phyloP scores from a whole-genome alignment of 2,888 invertebrate species.

The Leucozona laternaria region DNA sequence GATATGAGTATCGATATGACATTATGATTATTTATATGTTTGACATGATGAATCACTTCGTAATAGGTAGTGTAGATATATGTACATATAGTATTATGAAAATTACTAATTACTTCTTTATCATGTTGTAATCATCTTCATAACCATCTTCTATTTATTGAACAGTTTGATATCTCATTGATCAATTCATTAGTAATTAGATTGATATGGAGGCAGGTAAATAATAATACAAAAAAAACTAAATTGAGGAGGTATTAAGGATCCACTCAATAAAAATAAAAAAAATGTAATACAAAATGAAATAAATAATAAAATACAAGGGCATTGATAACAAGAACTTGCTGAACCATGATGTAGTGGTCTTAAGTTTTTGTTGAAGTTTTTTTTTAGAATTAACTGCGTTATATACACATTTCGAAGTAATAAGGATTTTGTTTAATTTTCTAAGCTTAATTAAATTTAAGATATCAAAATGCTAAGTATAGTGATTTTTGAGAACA shows the following conservation, averaged over 20 bases:
- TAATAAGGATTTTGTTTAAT: too few relatives aligned
- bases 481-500: too few relatives aligned
- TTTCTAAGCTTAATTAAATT: too few relatives aligned
- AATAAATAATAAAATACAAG: too few relatives aligned
- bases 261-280: neutral
- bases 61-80: slow-evolving; percentile 25
- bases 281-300: too few relatives aligned
- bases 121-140: slow-evolving; percentile 30
- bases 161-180: neutral
- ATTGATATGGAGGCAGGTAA: slow-evolving; percentile 9
- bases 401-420: too few relatives aligned
- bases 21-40: neutral
- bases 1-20: neutral
- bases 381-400: too few relatives aligned
- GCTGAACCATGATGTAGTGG: too few relatives aligned
- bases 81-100: slow-evolving; percentile 5
- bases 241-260: neutral
- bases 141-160: neutral
- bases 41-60: slow-evolving; percentile 40
- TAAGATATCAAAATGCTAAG: too few relatives aligned
- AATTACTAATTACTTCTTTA: slow-evolving; percentile 40
- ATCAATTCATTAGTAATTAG: neutral
- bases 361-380: too few relatives aligned
- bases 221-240: neutral
- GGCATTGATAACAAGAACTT: too few relatives aligned